Evolutionary conservation across 1,140 invertebrate species (phyloP).

Genomic region (Palaemon carinicauda): DNA sequence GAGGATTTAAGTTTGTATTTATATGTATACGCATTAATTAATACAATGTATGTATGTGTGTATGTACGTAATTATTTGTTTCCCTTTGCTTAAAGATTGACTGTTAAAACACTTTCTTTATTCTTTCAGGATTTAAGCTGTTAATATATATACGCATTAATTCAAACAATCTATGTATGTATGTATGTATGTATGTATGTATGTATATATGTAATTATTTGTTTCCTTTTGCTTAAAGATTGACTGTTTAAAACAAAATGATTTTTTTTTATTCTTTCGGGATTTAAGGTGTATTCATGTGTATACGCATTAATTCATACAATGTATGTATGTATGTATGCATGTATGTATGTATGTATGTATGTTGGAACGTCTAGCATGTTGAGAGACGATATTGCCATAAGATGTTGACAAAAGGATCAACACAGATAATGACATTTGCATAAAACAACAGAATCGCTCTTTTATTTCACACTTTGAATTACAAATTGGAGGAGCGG

Average conservation of each 20-base stretch:
- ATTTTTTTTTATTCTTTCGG: too few relatives aligned
- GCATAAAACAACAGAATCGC: slow-evolving; percentile 41
- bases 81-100: too few relatives aligned
- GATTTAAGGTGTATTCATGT: neutral
- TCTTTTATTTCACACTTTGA: slow-evolving; percentile 44
- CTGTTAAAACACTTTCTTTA: too few relatives aligned
- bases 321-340: neutral
- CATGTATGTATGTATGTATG: neutral
- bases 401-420: slow-evolving; percentile 28
- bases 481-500: slow-evolving; percentile 32
- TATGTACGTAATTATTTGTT: too few relatives aligned
- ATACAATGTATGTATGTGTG: too few relatives aligned
- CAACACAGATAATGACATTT: slow-evolving; percentile 45
- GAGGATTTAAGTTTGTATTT: too few relatives aligned
- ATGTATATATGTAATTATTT: neutral
- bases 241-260: too few relatives aligned
- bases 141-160: too few relatives aligned
- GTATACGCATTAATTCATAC: neutral
- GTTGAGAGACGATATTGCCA: neutral
- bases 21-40: too few relatives aligned
- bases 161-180: neutral
- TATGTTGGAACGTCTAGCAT: neutral
- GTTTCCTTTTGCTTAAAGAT: too few relatives aligned
- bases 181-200: neutral
- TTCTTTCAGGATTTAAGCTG: too few relatives aligned